These are phyloP conservation scores for Agrilus mali DNA, from an alignment of 2,888 invertebrate species.

Conservation along the genomic window DNA sequence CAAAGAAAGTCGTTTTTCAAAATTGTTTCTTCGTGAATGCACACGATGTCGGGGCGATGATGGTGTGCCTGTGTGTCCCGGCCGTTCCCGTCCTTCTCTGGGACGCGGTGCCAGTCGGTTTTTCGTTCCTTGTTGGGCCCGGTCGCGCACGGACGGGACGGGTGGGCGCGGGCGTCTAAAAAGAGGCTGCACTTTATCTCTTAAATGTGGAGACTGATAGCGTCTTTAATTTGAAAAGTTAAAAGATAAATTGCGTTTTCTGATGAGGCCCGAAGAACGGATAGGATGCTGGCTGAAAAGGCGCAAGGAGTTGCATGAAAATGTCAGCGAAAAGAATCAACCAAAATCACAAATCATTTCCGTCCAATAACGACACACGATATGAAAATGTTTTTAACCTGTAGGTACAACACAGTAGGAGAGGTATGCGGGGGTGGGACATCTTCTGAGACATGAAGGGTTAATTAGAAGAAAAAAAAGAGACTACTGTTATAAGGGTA, in stretches of 20 bases:
- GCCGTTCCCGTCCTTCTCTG: conserved; percentile 12
- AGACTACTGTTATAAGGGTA: too few species aligned
- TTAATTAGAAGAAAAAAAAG: too few species aligned
- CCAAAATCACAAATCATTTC: too few species aligned
- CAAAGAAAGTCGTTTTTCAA: conserved; percentile 37
- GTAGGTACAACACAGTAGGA: too few species aligned
- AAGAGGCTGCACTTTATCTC: conserved; percentile 23
- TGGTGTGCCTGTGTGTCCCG: neutral
- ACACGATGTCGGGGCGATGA: conserved; percentile 17
- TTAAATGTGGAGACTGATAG: conserved; percentile 31
- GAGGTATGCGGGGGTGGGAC: too few species aligned
- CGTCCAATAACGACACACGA: too few species aligned
- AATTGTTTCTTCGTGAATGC: conserved; percentile 34
- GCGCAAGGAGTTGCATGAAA: too few species aligned
- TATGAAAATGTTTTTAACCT: too few species aligned
- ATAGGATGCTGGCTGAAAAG: too few species aligned
- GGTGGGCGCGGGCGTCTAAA: neutral
- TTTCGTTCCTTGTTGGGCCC: neutral
- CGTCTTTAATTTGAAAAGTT: conserved; percentile 30
- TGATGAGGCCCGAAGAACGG: conserved; percentile 3
- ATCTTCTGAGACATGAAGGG: too few species aligned
- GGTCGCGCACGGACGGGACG: neutral
- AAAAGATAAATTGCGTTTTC: conserved; percentile 30
- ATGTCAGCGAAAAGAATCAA: too few species aligned
- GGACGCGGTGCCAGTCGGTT: conserved; percentile 5